Base-by-base conservation (phyloP, 1,140 invertebrate genomes). In the Leptinotarsa defecta region DNA sequence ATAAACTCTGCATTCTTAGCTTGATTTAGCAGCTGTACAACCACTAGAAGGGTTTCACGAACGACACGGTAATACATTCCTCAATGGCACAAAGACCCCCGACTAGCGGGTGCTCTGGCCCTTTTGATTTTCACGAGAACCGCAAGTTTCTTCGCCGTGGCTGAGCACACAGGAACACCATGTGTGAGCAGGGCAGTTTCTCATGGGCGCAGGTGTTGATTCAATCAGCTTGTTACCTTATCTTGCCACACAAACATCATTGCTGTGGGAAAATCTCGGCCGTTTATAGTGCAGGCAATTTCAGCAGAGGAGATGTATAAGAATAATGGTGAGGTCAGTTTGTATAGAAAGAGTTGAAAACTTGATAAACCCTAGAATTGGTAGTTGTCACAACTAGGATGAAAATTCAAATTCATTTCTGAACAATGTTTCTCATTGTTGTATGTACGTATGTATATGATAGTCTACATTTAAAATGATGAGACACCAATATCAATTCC, bases 181-280 rank as follows among this genome's bases (percentile, higher is more conserved):
- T 72, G 70, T 72, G 70, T 69, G 43, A 17, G 15, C 20, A 17
- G 17, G 43, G 27, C 34, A 34, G 61, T 76, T 74, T 79, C 77
- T 74, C 77, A 79, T 76, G 71, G 74, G 77, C 71, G 77, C 77
- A 79, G 77, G 77, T 79, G 77, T 77, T 71, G 76, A 79, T 79
- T 79, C 77, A 79, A 79, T 79, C 77, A 73, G 77, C 72, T 77
- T 76, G 77, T 79, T 79, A 79, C 77, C 77, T 79, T 79, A 79
- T 79, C 77, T 79, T 73, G 77, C 77, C 75, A 74, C 77, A 79
- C 77, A 79, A 79, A 79, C 68, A 77, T 76, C 77, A 70, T 70
- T 70, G 69, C 71, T 79, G 78, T 79, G 78, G 78, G 78, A 79
- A 79, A 79, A 79, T 79, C 74, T 79, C 76, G 74, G 48, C 17